phyloP scores from a whole-genome alignment of 1,140 invertebrate species.

The Plutomurus gul region DNA sequence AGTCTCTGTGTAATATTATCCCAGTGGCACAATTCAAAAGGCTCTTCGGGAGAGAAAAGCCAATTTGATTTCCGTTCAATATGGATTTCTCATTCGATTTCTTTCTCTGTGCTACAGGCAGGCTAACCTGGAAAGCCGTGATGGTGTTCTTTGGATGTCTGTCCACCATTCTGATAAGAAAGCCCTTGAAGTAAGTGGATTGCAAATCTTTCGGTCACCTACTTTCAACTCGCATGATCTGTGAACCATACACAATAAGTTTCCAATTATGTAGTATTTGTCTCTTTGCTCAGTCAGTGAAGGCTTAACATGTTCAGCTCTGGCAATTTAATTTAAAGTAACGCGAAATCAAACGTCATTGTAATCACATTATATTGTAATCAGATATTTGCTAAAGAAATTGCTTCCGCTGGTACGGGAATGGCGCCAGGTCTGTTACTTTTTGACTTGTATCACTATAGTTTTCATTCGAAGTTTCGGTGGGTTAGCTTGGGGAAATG shows the following conservation, averaged over 20 bases:
- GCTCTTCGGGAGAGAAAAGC: too few species aligned
- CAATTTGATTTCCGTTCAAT: too few species aligned
- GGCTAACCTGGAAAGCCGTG: slow-evolving; percentile 54
- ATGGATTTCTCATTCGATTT: too few species aligned
- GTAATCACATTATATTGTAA: not conserved
- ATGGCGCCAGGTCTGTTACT: slow-evolving; percentile 65
- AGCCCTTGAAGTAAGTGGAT: slow-evolving; percentile 58
- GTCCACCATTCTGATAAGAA: slow-evolving; percentile 61
- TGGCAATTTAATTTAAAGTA: not conserved
- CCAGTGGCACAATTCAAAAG: too few species aligned
- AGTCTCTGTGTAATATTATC: too few species aligned
- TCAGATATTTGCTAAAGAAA: slow-evolving; percentile 60
- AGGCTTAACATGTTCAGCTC: not conserved
- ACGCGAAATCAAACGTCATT: not conserved
- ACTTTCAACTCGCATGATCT: not conserved
- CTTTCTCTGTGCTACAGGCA: slow-evolving; percentile 6
- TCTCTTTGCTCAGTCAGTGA: too few species aligned
- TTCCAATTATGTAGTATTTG: not conserved
- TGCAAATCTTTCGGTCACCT: too few species aligned
- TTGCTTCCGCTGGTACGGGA: slow-evolving; percentile 65
- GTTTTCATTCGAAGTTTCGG: too few species aligned
- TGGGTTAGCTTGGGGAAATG: too few species aligned
- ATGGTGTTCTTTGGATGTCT: slow-evolving; percentile 62
- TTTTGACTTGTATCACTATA: too few species aligned
- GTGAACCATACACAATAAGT: not conserved